A percentile compares a stretch with the other conserved stretches of the same genome.
phyloP scores from a whole-genome alignment of 2,797 vertebrate genomes.

The Tragelaphus eurycerus region DNA sequence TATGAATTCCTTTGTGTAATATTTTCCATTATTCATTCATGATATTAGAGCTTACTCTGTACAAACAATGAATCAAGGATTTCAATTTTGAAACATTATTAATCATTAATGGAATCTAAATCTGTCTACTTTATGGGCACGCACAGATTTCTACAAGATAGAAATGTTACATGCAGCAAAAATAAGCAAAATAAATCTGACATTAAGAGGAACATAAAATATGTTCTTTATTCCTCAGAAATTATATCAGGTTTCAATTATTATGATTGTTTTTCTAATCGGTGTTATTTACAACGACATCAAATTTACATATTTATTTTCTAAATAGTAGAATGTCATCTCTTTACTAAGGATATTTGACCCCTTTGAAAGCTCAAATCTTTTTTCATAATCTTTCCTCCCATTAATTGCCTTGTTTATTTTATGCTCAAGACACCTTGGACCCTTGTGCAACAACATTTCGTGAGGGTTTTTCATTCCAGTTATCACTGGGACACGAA shows the following conservation, averaged over 20 bases:
- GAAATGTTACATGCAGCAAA: neutral
- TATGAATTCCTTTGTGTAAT: slow-evolving; percentile 20
- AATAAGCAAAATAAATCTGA: slow-evolving; percentile 1
- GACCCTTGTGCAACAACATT: neutral
- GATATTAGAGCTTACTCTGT: neutral
- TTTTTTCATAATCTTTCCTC: neutral
- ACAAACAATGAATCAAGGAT: slow-evolving; percentile 36
- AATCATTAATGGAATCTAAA: slow-evolving; percentile 20
- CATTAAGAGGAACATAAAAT: neutral
- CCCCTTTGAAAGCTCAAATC: neutral
- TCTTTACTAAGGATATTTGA: neutral
- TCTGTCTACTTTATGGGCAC: neutral
- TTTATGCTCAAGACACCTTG: neutral
- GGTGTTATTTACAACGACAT: neutral
- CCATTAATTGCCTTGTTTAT: neutral
- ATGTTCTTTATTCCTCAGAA: neutral
- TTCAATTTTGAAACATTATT: slow-evolving; percentile 10
- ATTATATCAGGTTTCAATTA: neutral
- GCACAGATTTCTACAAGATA: slow-evolving; percentile 30
- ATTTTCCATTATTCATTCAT: slow-evolving; percentile 40
- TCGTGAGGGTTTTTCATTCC: neutral
- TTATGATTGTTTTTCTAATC: neutral
- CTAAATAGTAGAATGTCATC: neutral
- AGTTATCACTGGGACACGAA: neutral
- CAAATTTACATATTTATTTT: neutral